Base-by-base conservation (phyloP, 37 sponge, comb jelly and placozoan genomes). In the Axinella damicornis region DNA sequence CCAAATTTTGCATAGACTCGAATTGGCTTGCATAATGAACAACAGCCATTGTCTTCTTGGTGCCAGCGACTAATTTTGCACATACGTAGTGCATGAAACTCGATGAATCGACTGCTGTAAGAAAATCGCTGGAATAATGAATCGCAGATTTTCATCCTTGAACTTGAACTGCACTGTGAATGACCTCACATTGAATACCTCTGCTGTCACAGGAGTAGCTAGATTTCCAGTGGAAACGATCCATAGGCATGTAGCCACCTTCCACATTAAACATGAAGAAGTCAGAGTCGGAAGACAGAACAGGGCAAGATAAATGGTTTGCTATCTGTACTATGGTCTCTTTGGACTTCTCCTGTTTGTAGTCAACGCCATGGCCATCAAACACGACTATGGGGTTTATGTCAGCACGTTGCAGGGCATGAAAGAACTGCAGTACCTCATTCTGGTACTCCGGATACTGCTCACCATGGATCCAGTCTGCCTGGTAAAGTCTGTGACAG, bases 251-350 rank as follows among this genome's bases (percentile, higher is more conserved):
- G 70, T 82, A 92, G 0, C 96, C 96, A 34, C 71, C 66, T 13
- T 27, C 65, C 2, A 95, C 35, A 27, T 89, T 69, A 66, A 79
- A 92, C n/a, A 95, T 72, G 82, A 64, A 92, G 62, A 83, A 95
- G 81, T 95, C 96, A 11, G 94, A 91, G 56, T 95, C 96, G 11
- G 58, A 21, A 15, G 88, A 71, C 1, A 92, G 60, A 1, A 95
- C 90, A 22, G 91, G 93, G 64, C 91, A 95, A 19, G 61, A 55
- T n/a, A n/a, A 46, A 46, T 46, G 9, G 9, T 46, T 46, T 46
- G 46, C 46, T 46, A 46, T 46, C 46, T 46, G 46, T 46, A 46
- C 46, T 12, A 46, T 46, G 9, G 46, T 46, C 9, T 46, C 84
- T 0, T 71, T 76, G 12, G 16, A 55, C 75, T 90, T 94, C 72